Evolutionary conservation across 2,888 invertebrate genomes (phyloP).

Genomic region (Synanthedon myopaeformis): DNA sequence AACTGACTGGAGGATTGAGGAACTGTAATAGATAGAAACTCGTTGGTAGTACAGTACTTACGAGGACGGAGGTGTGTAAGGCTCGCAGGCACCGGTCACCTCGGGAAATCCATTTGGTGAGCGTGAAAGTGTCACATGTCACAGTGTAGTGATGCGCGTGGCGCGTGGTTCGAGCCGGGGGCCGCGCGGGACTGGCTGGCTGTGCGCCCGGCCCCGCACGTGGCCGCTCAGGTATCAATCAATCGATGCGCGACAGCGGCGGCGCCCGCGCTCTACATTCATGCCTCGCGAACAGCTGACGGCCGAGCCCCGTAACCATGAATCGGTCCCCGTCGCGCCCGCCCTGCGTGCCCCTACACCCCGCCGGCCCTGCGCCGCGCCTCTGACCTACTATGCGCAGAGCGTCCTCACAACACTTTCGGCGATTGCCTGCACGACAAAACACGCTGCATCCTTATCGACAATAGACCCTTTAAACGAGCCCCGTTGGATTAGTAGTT

Average conservation of each 20-base stretch:
- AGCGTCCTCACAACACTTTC: constrained; percentile 5
- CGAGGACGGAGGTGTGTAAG: constrained; percentile 20
- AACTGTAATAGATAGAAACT: too few species aligned
- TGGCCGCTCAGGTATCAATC: constrained; percentile 54
- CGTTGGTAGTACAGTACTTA: constrained; percentile 12
- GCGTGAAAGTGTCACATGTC: constrained; percentile 22
- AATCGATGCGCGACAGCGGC: constrained; percentile 49
- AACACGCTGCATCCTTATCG: neutral
- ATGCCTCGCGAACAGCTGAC: constrained; percentile 65
- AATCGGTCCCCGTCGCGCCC: constrained; percentile 38
- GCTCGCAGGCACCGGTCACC: constrained; percentile 43
- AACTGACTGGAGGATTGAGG: too few species aligned
- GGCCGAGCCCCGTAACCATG: constrained; percentile 63
- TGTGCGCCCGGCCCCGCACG: constrained; percentile 19
- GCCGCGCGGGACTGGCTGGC: constrained; percentile 39
- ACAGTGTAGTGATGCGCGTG: constrained; percentile 5
- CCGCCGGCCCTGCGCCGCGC: constrained; percentile 14
- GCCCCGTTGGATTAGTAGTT: too few species aligned
- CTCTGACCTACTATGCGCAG: constrained; percentile 18
- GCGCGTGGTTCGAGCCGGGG: constrained; percentile 33
- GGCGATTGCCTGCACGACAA: neutral
- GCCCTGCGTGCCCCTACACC: constrained; percentile 5
- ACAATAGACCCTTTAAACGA: too few species aligned
- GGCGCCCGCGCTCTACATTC: constrained; percentile 59
- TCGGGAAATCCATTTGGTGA: constrained; percentile 53